Evolutionary conservation across 2,888 invertebrate genomes (phyloP).

Genomic region (Meganola albula): DNA sequence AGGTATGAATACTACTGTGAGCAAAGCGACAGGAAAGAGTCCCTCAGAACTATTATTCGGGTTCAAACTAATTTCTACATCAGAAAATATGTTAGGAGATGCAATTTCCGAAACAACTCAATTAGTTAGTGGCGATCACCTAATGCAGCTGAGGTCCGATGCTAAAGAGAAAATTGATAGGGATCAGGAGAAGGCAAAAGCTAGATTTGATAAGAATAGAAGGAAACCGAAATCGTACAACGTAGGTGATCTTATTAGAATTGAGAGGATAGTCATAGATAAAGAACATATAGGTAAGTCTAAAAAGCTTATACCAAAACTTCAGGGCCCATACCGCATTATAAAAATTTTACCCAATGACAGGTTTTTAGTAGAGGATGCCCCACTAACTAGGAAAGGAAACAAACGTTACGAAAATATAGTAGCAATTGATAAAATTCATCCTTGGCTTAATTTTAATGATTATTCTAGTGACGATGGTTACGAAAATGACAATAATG

Average conservation of each 20-base stretch:
- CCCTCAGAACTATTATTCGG: conserved; percentile 22
- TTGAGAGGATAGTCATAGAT: conserved; percentile 6
- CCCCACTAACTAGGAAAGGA: conserved; percentile 4
- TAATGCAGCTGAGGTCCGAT: conserved; percentile 7
- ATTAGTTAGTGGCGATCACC: background rate
- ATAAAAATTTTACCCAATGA: conserved; percentile 7
- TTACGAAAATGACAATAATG: background rate
- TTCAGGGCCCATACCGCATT: conserved; percentile 5
- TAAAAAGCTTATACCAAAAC: conserved; percentile 4
- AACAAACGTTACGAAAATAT: conserved; percentile 5
- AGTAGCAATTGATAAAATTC: conserved; percentile 4
- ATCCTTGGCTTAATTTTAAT: conserved; percentile 2
- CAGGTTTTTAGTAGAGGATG: conserved; percentile 6
- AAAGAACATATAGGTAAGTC: conserved; percentile 8
- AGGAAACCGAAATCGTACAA: conserved; percentile 3
- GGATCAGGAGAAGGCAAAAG: conserved; percentile 10
- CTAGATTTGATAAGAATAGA: conserved; percentile 7
- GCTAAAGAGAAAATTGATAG: conserved; percentile 8
- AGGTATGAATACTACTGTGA: conserved; percentile 15
- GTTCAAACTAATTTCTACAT: conserved; percentile 8
- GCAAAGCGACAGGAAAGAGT: conserved; percentile 15
- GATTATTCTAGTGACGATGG: background rate
- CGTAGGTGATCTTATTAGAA: conserved; percentile 3
- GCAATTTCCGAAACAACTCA: conserved; percentile 5
- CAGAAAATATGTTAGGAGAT: conserved; percentile 13